phyloP scores from a whole-genome alignment of 2,888 invertebrate genomes.

The Steinernema scapterisci region DNA sequence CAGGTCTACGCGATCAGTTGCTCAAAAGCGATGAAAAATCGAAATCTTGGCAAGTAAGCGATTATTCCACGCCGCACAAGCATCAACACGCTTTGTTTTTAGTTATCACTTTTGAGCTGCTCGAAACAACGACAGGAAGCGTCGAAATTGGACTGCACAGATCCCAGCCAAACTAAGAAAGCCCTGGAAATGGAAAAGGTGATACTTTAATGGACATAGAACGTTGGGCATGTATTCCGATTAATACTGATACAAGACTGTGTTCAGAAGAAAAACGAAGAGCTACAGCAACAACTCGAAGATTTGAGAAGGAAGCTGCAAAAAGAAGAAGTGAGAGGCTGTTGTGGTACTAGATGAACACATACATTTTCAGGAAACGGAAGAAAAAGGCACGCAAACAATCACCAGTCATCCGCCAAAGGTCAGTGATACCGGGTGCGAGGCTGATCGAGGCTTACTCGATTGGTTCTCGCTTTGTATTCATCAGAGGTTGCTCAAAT shows the following conservation, averaged over 20 bases:
- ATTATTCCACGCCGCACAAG: background rate
- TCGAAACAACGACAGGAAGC: slow-evolving; percentile 4
- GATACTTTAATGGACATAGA: background rate
- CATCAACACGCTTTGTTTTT: background rate
- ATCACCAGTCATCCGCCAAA: background rate
- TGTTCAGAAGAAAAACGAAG: slow-evolving; percentile 24
- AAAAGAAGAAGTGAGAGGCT: background rate
- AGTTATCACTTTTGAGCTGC: slow-evolving; percentile 20
- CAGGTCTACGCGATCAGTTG: too few species aligned
- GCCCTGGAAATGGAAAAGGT: slow-evolving; percentile 4
- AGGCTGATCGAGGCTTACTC: background rate
- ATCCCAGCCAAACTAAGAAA: background rate
- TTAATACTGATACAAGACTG: slow-evolving; percentile 22
- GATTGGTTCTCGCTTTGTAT: background rate
- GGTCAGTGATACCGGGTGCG: background rate
- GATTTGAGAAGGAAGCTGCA: background rate
- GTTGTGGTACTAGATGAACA: background rate
- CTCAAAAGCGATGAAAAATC: too few species aligned
- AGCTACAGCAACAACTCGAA: background rate
- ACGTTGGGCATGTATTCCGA: background rate
- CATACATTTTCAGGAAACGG: background rate
- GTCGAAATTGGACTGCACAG: background rate
- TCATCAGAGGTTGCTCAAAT: slow-evolving; percentile 12
- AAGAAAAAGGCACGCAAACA: background rate
- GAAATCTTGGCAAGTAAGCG: too few species aligned